Conservation (phyloP, 35 echinoderm and acorn worm genomes). For the Anneissia japonica region DNA sequence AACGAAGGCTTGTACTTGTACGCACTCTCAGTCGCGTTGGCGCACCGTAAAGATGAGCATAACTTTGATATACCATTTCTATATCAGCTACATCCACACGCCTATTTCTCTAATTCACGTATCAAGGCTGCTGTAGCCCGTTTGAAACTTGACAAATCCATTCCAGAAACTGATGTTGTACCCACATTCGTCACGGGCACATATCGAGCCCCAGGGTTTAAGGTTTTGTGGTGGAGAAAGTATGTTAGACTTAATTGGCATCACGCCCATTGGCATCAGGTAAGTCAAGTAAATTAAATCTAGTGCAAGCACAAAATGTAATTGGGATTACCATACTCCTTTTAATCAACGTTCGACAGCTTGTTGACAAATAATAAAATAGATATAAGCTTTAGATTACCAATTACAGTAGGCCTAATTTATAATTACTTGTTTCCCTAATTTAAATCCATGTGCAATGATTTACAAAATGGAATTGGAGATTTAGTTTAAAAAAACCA, state of each 20-base stretch:
- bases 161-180: neutral
- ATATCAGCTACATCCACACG: conserved; percentile 22
- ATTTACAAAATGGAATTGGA: too few relatives aligned
- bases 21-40: conserved; percentile 24
- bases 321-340: too few relatives aligned
- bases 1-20: conserved; percentile 55
- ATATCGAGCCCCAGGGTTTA: conserved; percentile 38
- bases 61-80: conserved; percentile 11
- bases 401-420: too few relatives aligned
- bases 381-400: too few relatives aligned
- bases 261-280: conserved; percentile 58
- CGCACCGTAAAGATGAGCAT: conserved; percentile 34
- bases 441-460: neutral
- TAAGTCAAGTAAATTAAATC: neutral
- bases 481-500: too few relatives aligned
- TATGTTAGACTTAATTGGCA: conserved; percentile 26
- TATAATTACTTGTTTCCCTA: neutral
- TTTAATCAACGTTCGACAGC: too few relatives aligned
- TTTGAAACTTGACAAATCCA: neutral
- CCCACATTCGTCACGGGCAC: conserved; percentile 24
- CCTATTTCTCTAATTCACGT: neutral
- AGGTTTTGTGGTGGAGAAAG: conserved; percentile 51
- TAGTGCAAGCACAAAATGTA: too few relatives aligned
- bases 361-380: too few relatives aligned
- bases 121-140: conserved; percentile 7